Evolutionary conservation across 2,113 vertebrate genomes (phyloP).

Genomic region (Sialia sialis): DNA sequence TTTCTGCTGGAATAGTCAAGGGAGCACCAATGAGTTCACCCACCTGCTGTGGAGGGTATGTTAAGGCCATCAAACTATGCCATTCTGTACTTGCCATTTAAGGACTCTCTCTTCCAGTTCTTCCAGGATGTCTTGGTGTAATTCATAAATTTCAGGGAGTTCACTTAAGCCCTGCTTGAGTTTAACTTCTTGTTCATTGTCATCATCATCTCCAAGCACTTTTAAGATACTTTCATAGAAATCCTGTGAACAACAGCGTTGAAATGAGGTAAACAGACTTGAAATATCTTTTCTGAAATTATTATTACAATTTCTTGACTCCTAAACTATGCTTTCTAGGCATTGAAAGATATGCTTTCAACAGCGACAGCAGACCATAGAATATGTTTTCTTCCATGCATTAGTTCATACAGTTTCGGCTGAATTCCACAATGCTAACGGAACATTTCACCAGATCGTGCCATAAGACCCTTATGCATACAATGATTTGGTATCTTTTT

Average conservation of each 20-base stretch:
- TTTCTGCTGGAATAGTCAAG: background rate
- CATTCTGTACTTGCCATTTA: slow-evolving; percentile 83
- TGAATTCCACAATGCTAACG: background rate
- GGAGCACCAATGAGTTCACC: background rate
- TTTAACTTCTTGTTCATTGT: slow-evolving; percentile 72
- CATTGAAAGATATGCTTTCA: background rate
- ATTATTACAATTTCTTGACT: background rate
- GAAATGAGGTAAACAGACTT: background rate
- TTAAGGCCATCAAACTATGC: background rate
- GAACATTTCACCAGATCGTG: background rate
- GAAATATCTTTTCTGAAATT: background rate
- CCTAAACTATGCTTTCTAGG: background rate
- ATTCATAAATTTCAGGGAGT: slow-evolving; percentile 81
- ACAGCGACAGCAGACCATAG: background rate
- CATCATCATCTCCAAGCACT: slow-evolving; percentile 72
- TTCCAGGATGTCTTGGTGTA: slow-evolving; percentile 83
- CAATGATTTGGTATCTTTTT: background rate
- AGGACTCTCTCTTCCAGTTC: slow-evolving; percentile 84
- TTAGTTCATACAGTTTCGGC: background rate
- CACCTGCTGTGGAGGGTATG: background rate
- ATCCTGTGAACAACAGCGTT: slow-evolving; percentile 71
- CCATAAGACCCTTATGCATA: background rate
- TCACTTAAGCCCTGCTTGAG: slow-evolving; percentile 84
- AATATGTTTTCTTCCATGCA: background rate
- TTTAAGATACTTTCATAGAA: slow-evolving; percentile 79